Base-by-base conservation (phyloP, 2,888 invertebrate genomes). In the Chironomus tentans region DNA sequence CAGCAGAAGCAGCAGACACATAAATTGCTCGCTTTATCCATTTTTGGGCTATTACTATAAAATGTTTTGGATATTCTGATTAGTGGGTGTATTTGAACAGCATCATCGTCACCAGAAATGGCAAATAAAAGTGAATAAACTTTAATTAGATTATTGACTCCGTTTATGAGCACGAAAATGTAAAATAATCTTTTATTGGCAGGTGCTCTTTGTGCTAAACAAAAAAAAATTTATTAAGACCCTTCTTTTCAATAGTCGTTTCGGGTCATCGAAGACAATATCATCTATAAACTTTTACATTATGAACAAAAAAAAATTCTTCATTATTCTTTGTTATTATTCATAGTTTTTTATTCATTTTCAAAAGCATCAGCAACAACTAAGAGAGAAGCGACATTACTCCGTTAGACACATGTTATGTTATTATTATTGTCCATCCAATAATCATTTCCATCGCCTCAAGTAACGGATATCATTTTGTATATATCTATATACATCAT, bases 81-180 rank as follows among this genome's bases (percentile, higher is more conserved):
- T 38, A 18, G 56, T 56, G 56, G 56, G 56, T 56, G 56, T 56
- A 56, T 50, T n/a, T 56, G 15, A 56, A 56, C 18, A 56, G 6
- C 38, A 18, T 56, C 7, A 56, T 56, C 56, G 56, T 56, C n/a
- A 15, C 56, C 56, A 18, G n/a, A n/a, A 38, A 38, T 38, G 38
- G 38, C 38, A 38, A 38, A 38, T 38, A 38, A 18, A 56, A 10
- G 65, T 65, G 65, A 74, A 68, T 48, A 74, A 74, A 74, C 74
- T 74, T 47, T 74, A 46, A 71, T 74, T 74, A 47, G 74, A 74
- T 74, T 74, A 74, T 74, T 74, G 68, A 74, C 74, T 74, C 46
- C 61, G 71, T 38, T 62, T 46, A 15, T 15, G 38, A 73, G 38
- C 22, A 24, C 10, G 22, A 70, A 18, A 56, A 56, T 56, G n/a